Percentiles rank a stretch among this genome's conserved stretches.
Conservation (phyloP, 1,140 invertebrate genomes). For the Penaeus chinensis region DNA sequence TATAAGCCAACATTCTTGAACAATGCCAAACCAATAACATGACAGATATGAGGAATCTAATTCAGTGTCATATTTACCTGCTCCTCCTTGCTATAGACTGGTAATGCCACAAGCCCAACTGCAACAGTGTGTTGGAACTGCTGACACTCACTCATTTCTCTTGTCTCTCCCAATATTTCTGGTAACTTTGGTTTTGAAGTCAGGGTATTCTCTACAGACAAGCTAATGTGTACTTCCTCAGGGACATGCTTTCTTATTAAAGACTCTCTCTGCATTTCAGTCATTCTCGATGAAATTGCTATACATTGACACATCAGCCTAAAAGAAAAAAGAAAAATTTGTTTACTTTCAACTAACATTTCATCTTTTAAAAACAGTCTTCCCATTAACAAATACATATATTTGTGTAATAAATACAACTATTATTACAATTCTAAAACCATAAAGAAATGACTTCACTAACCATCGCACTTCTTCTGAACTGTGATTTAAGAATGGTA, state of each 20-base stretch:
- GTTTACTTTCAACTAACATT: neutral
- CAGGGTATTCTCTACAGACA: slow-evolving; percentile 26
- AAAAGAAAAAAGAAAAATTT: slow-evolving; percentile 23
- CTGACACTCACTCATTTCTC: neutral
- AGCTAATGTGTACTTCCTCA: slow-evolving; percentile 27
- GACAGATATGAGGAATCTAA: neutral
- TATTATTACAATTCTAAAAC: neutral
- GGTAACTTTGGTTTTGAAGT: neutral
- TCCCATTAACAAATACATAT: neutral
- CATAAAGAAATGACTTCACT: neutral
- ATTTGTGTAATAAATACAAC: neutral
- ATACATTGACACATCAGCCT: slow-evolving; percentile 57
- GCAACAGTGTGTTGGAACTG: slow-evolving; percentile 14
- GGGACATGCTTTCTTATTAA: slow-evolving; percentile 38
- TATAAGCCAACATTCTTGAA: neutral
- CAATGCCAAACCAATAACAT: neutral
- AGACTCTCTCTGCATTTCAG: slow-evolving; percentile 36
- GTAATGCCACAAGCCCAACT: slow-evolving; percentile 34
- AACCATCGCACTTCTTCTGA: slow-evolving; percentile 47
- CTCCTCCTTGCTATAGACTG: slow-evolving; percentile 24
- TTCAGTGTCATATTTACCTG: slow-evolving; percentile 20
- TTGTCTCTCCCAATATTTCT: slow-evolving; percentile 1
- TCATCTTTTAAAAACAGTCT: neutral
- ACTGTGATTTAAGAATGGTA: slow-evolving; percentile 33
- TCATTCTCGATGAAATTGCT: slow-evolving; percentile 48